Conservation (phyloP, 2,113 vertebrate species). For the Pogona vitticeps region DNA sequence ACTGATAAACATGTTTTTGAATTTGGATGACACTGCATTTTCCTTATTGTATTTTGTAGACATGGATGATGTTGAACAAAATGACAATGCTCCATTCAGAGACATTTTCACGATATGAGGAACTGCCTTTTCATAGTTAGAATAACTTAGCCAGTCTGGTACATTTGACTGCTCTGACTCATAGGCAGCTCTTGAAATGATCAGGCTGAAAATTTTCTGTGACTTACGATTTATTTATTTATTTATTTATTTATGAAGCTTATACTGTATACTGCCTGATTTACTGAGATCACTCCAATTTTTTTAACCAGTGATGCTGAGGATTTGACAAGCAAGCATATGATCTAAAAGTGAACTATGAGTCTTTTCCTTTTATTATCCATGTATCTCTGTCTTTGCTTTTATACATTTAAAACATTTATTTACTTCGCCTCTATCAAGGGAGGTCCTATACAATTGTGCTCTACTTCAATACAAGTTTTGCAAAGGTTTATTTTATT, state of each 20-base stretch:
- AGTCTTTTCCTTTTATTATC: background rate
- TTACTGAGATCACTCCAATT: background rate
- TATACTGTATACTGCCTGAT: too few relatives aligned
- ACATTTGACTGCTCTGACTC: background rate
- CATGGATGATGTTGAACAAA: background rate
- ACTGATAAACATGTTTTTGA: background rate
- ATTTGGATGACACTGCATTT: background rate
- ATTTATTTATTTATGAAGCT: too few relatives aligned
- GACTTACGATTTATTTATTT: background rate
- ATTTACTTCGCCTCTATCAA: background rate
- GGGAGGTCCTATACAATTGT: background rate
- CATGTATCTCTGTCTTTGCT: background rate
- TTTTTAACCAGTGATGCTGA: background rate
- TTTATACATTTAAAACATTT: slow-evolving; percentile 3
- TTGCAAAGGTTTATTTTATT: background rate
- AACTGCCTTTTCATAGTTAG: background rate
- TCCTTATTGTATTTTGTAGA: background rate
- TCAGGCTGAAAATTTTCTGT: background rate
- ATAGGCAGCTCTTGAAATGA: background rate
- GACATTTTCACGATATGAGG: background rate
- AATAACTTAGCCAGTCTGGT: background rate
- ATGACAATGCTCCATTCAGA: background rate
- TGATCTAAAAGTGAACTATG: background rate
- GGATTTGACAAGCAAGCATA: background rate
- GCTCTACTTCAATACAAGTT: background rate